Evolutionary conservation across 92 coral and sea anemone species (phyloP), one percentile per base, ranked within the genome.

Genomic region (Paragorgia papillata): DNA sequence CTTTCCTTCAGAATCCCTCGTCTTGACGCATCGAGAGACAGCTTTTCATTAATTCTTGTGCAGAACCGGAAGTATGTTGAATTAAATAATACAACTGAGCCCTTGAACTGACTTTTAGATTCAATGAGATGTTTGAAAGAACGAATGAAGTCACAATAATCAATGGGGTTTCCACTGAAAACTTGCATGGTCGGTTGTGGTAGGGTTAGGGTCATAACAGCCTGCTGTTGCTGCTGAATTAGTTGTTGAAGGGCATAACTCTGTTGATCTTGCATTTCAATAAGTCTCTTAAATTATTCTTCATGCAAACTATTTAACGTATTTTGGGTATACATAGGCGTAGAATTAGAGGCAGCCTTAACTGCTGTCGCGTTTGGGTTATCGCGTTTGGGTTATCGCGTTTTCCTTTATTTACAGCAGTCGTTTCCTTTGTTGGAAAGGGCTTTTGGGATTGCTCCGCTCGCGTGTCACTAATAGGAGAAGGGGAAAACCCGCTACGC

Each of bases 111-210:
- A 0, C 79, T 75, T 66, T 85, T 82, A 20, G 71, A 49, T 74
- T 89, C 85, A 34, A 85, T 76, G n/a, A 85, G 73, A 62, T 82
- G 80, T 46, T 89, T 85, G 63, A 89, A 89, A 33, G 87, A 85
- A 20, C 85, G 85, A 50, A 85, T 28, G 55, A 81, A 81, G 39
- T 71, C 85, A 29, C 85, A 70, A 65, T 81, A 81, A 54, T 18
- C 49, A 56, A 68, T 60, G 17, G 80, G 79, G 27, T 81, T 83
- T 33, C 92, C 88, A 8, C 50, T 43, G 57, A 89, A 89, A 1
- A 69, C 64, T 8, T 80, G 87, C 17, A 88, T 73, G 35, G 74
- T 82, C 18, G 87, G 87, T 37, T 82, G 90, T 22, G 90, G 90
- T 46, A 86, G 67, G 19, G 84, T 86, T 44, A 86, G 67, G 14